Evolutionary conservation across 2,113 vertebrate genomes (phyloP).

Genomic region (Anarhynchus alexandrinus): DNA sequence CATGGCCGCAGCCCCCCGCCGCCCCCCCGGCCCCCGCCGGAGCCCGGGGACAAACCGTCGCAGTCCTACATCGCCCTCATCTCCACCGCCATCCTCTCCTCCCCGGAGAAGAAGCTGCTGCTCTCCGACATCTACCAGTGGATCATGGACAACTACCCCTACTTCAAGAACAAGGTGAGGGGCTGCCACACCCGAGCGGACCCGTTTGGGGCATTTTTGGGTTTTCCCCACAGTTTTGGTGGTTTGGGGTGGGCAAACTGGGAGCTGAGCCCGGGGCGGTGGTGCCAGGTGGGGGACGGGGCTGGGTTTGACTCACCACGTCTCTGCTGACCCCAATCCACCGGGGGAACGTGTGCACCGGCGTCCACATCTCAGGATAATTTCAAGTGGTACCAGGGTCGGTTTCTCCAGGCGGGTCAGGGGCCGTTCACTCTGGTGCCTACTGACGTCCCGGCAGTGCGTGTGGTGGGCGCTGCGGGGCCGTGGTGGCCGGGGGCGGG

Average conservation of each 20-base stretch:
- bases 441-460: fast-evolving
- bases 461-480: fast-evolving
- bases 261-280: fast-evolving
- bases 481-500: fast-evolving
- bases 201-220: fast-evolving
- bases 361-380: fast-evolving
- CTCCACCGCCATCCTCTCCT: constrained; percentile 82
- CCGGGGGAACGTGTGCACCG: fast-evolving
- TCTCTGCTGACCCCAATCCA: background rate
- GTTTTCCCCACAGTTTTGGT: fast-evolving
- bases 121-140: constrained; percentile 88
- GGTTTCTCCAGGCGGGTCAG: background rate
- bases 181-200: fast-evolving
- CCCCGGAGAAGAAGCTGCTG: constrained; percentile 80
- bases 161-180: constrained; percentile 85
- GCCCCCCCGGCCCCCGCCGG: background rate
- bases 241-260: background rate
- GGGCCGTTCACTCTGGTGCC: background rate
- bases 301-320: fast-evolving
- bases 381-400: fast-evolving
- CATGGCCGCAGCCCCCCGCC: background rate
- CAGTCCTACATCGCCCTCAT: constrained; percentile 86
- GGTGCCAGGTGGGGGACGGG: fast-evolving
- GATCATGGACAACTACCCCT: constrained; percentile 86
- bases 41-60: constrained; percentile 71